Conservation (phyloP, 2,113 vertebrate genomes). For the Climacteris rufus region DNA sequence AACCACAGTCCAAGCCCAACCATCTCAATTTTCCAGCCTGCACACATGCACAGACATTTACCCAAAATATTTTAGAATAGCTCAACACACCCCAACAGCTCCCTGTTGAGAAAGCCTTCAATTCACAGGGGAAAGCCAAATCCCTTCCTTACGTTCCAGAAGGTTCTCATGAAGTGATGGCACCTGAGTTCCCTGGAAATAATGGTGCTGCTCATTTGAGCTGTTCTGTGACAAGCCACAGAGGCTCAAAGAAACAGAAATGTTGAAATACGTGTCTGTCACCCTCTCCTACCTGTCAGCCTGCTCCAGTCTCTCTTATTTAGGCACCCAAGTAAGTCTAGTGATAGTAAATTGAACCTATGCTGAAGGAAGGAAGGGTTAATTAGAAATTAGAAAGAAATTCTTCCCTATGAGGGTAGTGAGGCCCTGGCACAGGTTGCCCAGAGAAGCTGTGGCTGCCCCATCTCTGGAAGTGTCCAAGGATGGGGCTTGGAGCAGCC, state of each 20-base stretch:
- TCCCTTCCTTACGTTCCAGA: neutral
- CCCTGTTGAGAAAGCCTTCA: neutral
- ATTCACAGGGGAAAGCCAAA: neutral
- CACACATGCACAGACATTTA: neutral
- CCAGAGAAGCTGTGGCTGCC: neutral
- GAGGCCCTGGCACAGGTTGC: neutral
- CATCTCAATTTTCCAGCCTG: neutral
- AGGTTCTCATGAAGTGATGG: neutral
- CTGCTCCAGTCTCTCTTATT: neutral
- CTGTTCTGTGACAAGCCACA: neutral
- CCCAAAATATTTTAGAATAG: neutral
- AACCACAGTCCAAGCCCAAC: neutral
- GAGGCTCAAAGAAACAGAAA: neutral
- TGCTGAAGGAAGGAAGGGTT: neutral
- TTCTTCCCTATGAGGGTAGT: neutral
- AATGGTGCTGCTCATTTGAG: neutral
- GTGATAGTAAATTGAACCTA: neutral
- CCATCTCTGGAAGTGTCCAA: neutral
- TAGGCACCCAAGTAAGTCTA: neutral
- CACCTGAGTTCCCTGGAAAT: neutral
- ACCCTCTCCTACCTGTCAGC: neutral
- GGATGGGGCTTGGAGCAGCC: neutral
- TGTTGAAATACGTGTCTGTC: fast-evolving
- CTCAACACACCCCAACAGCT: neutral
- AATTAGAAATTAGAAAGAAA: neutral